phyloP scores from a whole-genome alignment of 2,888 invertebrate species.

The Dolichopus griseipennis region DNA sequence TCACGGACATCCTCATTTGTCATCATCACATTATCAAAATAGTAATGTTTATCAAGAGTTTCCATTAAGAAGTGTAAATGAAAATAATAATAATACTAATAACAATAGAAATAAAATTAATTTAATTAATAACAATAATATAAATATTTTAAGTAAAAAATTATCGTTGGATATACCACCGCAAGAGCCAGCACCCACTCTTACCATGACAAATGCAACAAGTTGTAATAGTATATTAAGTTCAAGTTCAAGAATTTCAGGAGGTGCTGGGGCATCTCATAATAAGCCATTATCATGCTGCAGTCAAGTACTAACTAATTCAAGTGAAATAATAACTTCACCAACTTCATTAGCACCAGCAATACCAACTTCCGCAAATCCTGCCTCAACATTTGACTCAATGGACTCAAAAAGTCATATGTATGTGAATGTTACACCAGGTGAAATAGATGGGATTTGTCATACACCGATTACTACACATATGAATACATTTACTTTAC shows the following conservation, averaged over 20 bases:
- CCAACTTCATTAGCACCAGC: slow-evolving; percentile 5
- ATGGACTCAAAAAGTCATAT: slow-evolving; percentile 27
- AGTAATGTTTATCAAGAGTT: slow-evolving; percentile 53
- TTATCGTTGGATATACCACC: slow-evolving; percentile 38
- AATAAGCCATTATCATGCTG: neutral
- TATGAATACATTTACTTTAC: slow-evolving; percentile 19
- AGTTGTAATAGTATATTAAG: slow-evolving; percentile 7
- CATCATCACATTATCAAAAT: slow-evolving; percentile 36
- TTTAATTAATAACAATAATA: neutral
- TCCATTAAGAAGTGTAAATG: slow-evolving; percentile 37
- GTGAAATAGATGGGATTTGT: slow-evolving; percentile 28
- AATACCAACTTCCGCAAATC: slow-evolving; percentile 7
- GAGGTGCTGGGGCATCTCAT: neutral
- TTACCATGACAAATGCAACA: slow-evolving; percentile 16
- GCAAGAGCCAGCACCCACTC: slow-evolving; percentile 36
- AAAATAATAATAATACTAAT: slow-evolving; percentile 46
- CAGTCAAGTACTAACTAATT: neutral
- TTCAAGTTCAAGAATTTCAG: slow-evolving; percentile 4
- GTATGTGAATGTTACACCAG: slow-evolving; percentile 46
- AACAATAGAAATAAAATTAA: slow-evolving; percentile 24
- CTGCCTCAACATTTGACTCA: neutral
- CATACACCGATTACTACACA: slow-evolving; percentile 17
- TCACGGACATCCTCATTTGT: slow-evolving; percentile 25
- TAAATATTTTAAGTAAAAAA: slow-evolving; percentile 25
- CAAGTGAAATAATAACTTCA: neutral